Evolutionary conservation across 2,888 invertebrate genomes (phyloP).

Genomic region (Philopedon plagiatum): DNA sequence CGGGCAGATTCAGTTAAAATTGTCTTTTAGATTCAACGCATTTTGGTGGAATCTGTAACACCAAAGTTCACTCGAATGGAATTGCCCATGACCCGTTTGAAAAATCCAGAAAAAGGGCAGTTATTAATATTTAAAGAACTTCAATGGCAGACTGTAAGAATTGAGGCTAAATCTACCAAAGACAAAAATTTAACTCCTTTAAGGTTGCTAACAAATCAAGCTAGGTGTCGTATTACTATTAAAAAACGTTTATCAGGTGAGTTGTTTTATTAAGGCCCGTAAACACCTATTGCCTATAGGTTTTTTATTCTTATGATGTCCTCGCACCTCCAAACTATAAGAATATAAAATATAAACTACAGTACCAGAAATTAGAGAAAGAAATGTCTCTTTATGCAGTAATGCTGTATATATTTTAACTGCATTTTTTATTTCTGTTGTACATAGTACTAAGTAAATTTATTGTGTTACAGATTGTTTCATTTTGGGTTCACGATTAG

Average conservation of each 20-base stretch:
- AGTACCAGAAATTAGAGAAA: too few relatives aligned
- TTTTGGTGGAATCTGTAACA: conserved; percentile 93
- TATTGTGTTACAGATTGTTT: conserved; percentile 89
- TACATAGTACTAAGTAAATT: too few relatives aligned
- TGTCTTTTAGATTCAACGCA: conserved; percentile 84
- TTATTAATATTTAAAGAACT: conserved; percentile 97
- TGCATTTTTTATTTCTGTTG: too few relatives aligned
- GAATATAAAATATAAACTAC: too few relatives aligned
- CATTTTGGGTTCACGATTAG: conserved; percentile 91
- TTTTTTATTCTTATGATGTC: too few relatives aligned
- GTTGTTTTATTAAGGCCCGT: not conserved
- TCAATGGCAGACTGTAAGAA: conserved; percentile 96
- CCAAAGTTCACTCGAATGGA: conserved; percentile 92
- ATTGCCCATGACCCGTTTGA: conserved; percentile 91
- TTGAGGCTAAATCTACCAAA: conserved; percentile 91
- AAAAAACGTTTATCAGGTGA: conserved; percentile 92
- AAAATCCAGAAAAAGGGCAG: conserved; percentile 90
- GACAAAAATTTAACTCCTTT: conserved; percentile 88
- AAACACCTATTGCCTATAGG: too few relatives aligned
- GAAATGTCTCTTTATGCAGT: too few relatives aligned
- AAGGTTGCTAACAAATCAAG: conserved; percentile 92
- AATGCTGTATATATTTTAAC: too few relatives aligned
- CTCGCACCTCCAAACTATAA: too few relatives aligned
- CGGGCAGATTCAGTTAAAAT: too few relatives aligned
- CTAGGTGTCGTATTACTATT: conserved; percentile 94